These are phyloP conservation scores for Podocnemis expansa DNA, from an alignment of 2,113 vertebrate species.

Conservation along the genomic window DNA sequence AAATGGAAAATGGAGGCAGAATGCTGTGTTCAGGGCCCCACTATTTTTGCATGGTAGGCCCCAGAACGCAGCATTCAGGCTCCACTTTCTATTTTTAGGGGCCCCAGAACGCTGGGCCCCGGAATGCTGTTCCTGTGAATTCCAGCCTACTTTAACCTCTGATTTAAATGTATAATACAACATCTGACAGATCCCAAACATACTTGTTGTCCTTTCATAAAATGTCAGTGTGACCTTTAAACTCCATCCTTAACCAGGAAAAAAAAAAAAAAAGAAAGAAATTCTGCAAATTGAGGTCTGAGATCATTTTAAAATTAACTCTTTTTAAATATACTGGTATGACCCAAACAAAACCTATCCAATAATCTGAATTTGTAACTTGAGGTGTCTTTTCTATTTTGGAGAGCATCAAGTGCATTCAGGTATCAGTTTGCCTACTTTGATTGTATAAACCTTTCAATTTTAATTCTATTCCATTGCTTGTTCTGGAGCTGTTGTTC, in stretches of 20 bases:
- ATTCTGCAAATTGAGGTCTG: not conserved
- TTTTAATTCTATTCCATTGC: not conserved
- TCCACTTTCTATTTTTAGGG: no score
- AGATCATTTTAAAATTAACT: not conserved
- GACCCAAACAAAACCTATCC: not conserved
- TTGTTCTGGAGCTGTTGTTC: not conserved
- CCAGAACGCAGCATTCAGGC: no score
- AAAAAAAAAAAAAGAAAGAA: rapidly evolving
- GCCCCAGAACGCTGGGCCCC: no score
- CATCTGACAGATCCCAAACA: not conserved
- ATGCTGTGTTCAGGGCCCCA: no score
- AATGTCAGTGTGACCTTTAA: not conserved
- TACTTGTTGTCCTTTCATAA: not conserved
- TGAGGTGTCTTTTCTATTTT: not conserved
- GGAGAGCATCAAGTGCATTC: not conserved
- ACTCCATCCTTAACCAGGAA: not conserved
- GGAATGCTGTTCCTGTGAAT: no score
- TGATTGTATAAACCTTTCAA: not conserved
- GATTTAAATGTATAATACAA: not conserved
- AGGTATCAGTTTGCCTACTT: not conserved
- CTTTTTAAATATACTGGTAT: not conserved
- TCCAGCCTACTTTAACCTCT: no score
- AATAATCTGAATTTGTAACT: not conserved
- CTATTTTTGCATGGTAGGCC: no score
- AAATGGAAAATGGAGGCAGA: no score